phyloP scores from a whole-genome alignment of 2,113 vertebrate species.

The Hydropotes inermis region DNA sequence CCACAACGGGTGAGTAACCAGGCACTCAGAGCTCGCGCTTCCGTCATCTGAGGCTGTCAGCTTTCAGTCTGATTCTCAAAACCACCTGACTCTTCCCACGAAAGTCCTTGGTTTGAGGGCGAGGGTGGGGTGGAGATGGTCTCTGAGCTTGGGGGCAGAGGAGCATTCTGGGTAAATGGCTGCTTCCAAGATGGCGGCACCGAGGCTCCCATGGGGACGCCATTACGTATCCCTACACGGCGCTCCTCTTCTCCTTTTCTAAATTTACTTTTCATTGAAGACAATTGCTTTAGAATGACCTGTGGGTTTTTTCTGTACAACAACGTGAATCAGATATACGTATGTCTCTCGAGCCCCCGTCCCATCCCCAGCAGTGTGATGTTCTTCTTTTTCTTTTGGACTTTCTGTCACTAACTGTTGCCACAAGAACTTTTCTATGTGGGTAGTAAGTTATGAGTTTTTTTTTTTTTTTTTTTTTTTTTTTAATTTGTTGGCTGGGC shows the following conservation, averaged over 20 bases:
- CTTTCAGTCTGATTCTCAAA: background rate
- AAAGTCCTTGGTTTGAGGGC: background rate
- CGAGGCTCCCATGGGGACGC: rapidly evolving
- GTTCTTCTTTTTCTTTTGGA: background rate
- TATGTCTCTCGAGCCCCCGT: rapidly evolving
- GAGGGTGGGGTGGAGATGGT: background rate
- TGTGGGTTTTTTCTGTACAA: background rate
- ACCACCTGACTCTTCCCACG: background rate
- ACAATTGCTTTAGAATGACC: background rate
- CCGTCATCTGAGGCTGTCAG: rapidly evolving
- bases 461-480: background rate
- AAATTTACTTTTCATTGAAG: background rate
- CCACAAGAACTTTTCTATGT: background rate
- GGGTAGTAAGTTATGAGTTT: background rate
- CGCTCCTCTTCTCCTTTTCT: background rate
- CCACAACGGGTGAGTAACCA: background rate
- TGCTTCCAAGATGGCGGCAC: background rate
- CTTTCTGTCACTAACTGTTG: background rate
- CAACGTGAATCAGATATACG: background rate
- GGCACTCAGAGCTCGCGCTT: background rate
- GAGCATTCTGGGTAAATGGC: background rate
- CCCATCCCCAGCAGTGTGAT: background rate
- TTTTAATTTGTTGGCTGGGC: background rate
- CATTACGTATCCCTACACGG: rapidly evolving
- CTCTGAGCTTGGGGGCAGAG: background rate